Conservation (phyloP, 2,797 vertebrate species). For the Podargus strigoides region DNA sequence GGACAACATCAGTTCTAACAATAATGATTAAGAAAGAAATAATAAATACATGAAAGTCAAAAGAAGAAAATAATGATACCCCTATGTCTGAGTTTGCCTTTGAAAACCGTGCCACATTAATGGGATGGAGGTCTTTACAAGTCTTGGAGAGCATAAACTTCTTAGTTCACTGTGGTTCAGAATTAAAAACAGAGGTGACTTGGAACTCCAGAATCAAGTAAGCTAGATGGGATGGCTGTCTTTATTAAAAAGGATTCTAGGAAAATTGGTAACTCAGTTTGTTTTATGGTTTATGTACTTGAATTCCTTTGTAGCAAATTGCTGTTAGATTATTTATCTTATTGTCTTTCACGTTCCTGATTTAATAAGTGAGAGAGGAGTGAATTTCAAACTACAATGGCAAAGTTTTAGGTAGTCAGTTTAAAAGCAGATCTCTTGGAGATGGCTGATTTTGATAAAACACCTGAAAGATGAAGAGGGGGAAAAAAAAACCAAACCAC, state of each 20-base stretch:
- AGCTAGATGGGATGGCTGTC: neutral
- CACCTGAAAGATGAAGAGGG: neutral
- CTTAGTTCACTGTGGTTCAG: neutral
- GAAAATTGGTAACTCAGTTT: neutral
- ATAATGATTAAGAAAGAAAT: neutral
- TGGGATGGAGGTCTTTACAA: neutral
- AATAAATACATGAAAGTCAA: neutral
- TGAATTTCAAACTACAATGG: neutral
- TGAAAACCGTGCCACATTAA: neutral
- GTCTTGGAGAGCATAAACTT: neutral
- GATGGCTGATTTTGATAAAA: neutral
- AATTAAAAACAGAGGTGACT: neutral
- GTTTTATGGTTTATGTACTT: neutral
- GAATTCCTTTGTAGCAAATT: neutral
- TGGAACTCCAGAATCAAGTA: neutral
- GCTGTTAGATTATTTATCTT: neutral
- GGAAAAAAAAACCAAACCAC: accelerated
- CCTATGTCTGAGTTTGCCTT: neutral
- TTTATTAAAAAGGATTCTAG: neutral
- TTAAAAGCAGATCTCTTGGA: neutral
- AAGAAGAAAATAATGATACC: neutral
- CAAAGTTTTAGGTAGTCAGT: neutral
- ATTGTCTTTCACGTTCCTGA: neutral
- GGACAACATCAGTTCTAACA: neutral
- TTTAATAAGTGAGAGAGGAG: neutral